Base-by-base conservation (phyloP, 2,888 invertebrate species). In the Myopa testacea region DNA sequence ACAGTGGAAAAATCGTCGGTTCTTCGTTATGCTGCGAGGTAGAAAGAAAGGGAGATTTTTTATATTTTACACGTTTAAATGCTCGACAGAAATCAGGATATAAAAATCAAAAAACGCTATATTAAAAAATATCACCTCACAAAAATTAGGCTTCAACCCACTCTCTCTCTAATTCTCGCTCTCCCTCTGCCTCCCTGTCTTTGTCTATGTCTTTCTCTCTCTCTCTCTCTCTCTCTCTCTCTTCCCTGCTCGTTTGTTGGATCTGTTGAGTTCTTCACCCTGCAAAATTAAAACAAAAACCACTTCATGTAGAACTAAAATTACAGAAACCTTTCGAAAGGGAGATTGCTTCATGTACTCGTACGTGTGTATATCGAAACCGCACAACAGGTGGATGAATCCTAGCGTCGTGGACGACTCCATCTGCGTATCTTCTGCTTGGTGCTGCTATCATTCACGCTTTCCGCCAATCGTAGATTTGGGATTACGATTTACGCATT, bases 331-430 rank as follows among this genome's bases (percentile, higher is more conserved):
- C 26, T 26, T 26, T 26, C 26, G 26, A 26, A 2, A n/a, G n/a
- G n/a, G n/a, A n/a, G 1, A 26, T 26, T 2, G 26, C 26, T 26
- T 26, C 26, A 26, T 67, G 6, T 67, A 8, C 10, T 38, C 16
- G 67, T 65, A 65, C 16, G 37, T 14, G 16, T 69, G 7, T 45
- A 52, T 50, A 19, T 69, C 19, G 37, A 58, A 67, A 68, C 68
- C 74, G 52, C 55, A 75, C 76, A 76, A 76, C 76, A 76, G 76
- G 76, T 76, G 76, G 76, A 76, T 65, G 65, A 45, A 45, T 45
- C 6, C 26, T 26, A 45, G 3, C 45, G 45, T 45, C 1, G n/a
- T 71, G 70, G 70, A 1, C 12, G 50, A 26, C n/a, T 72, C 40
- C 26, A 70, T 55, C 70, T 2, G 1, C 26, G 26, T 26, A 2